Base-by-base conservation (phyloP, 2,888 invertebrate genomes). In the Synergus itoensis region DNA sequence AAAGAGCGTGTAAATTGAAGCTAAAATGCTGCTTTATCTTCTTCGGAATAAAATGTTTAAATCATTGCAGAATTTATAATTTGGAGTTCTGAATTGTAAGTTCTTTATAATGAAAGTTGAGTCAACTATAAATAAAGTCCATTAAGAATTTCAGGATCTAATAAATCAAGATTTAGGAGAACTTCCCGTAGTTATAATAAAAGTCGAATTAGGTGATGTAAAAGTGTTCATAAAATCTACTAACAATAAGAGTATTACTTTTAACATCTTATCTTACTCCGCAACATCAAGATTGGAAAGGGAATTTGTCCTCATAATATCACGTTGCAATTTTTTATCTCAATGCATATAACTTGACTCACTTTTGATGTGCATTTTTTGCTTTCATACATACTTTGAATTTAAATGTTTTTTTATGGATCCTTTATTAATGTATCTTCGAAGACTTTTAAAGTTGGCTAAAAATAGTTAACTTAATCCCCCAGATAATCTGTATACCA, bases 401-500 rank as follows among this genome's bases (percentile, higher is more conserved):
- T 9, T 9, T 3, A 8, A 9, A 53, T n/a, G 1, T 8, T 53
- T 36, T n/a, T n/a, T 16, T n/a, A n/a, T n/a, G 5, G 16, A 14
- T 5, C 5, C 1, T 5, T 48, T 16, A 48, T 48, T 16, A 48
- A 18, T 5, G 4, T 43, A 67, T 12, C 7, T 45, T 67, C 18
- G 65, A 41, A 45, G 45, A 18, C 45, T 67, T 43, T 67, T 45
- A 28, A 21, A 21, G 8, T 21, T 43, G 45, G 21, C 9, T 69
- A 53, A 73, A 73, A 53, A 53, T 53, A 73, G 73, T 73, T 73
- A 9, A 40, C n/a, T 73, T 36, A 73, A 73, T 53, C 53, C 48
- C 11, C 18, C 73, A 53, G 21, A 73, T 73, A 73, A 53, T 16
- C 53, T 53, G 73, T 53, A 73, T 73, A 53, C 73, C 73, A 73